phyloP scores from a whole-genome alignment of 2,888 invertebrate genomes.

The Bombylius discolor region DNA sequence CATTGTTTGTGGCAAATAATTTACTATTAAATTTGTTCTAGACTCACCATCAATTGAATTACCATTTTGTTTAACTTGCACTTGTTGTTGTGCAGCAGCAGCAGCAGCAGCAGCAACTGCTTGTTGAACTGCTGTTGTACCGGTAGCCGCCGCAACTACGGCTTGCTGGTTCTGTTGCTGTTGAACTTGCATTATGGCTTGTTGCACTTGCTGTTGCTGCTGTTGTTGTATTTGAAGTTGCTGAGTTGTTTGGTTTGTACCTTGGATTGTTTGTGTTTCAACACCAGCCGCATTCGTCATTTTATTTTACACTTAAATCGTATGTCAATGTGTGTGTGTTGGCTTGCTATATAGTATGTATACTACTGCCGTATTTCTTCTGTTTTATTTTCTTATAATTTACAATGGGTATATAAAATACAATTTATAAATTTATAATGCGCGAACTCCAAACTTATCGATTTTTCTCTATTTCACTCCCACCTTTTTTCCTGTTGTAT shows the following conservation, averaged over 20 bases:
- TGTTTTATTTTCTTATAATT: no score
- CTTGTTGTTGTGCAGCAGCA: conserved; percentile 18
- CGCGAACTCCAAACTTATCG: no score
- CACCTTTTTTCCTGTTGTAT: no score
- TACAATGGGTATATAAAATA: no score
- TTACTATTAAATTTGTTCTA: conserved; percentile 97
- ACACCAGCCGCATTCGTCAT: conserved; percentile 32
- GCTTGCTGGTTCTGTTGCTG: conserved; percentile 8
- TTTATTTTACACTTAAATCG: conserved; percentile 16
- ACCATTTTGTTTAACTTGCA: conserved; percentile 48
- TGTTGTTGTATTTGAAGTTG: conserved; percentile 21
- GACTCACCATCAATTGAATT: conserved; percentile 48
- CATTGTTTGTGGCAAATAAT: conserved; percentile 99
- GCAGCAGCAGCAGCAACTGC: conserved; percentile 15
- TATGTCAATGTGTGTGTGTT: no score
- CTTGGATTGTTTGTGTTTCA: conserved; percentile 19
- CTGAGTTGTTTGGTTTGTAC: conserved; percentile 21
- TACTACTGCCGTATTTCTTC: no score
- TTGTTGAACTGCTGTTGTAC: conserved; percentile 9
- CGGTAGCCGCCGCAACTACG: conserved; percentile 13
- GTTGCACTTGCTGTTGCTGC: conserved; percentile 17
- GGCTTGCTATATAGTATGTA: no score
- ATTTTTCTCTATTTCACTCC: no score
- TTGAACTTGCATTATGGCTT: conserved; percentile 4
- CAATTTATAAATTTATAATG: no score